phyloP scores from a whole-genome alignment of 2,888 invertebrate species.

The Autographa pulchrina region DNA sequence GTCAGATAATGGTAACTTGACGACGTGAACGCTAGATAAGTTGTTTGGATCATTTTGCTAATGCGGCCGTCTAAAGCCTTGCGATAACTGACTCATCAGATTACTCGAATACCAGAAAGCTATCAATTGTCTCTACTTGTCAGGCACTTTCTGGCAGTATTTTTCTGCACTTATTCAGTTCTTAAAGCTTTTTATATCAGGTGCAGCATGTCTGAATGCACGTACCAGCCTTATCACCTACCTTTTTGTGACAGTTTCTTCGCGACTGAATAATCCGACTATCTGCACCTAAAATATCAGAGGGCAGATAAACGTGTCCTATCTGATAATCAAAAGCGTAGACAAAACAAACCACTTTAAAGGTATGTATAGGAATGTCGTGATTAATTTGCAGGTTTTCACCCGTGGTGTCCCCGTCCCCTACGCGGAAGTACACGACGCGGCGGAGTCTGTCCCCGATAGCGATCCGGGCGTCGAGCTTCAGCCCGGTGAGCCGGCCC shows the following conservation, averaged over 20 bases:
- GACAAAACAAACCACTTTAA: background rate
- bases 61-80: background rate
- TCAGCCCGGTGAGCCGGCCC: constrained; percentile 91
- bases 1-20: constrained; percentile 1
- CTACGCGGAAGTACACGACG: constrained; percentile 95
- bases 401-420: constrained; percentile 93
- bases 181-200: background rate
- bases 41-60: background rate
- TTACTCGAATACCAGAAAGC: background rate
- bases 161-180: background rate
- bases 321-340: background rate
- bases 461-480: constrained; percentile 93
- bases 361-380: background rate
- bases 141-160: background rate
- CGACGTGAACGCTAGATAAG: background rate
- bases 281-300: background rate
- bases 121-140: background rate
- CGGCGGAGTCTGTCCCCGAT: constrained; percentile 97
- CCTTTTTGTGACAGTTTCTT: background rate
- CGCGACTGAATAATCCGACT: background rate
- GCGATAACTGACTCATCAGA: background rate
- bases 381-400: constrained; percentile 80
- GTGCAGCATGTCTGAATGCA: background rate
- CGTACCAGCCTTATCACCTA: background rate
- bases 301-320: background rate